These are phyloP conservation scores for Psilanteris sp. DNA, from an alignment of 1,140 invertebrate species.

Conservation along the genomic window DNA sequence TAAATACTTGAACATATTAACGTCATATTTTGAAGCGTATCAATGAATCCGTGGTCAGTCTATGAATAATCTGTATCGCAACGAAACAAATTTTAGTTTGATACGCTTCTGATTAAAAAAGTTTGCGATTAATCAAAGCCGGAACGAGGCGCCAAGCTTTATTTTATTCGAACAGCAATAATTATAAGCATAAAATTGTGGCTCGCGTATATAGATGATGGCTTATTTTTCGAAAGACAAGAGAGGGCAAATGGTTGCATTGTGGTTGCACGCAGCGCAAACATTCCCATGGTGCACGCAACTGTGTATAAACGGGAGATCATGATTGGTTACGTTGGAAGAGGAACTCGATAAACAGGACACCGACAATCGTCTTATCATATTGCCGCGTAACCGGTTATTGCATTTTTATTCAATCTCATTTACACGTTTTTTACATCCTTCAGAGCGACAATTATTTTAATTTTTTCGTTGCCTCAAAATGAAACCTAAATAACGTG, in stretches of 20 bases:
- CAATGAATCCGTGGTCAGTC: no score
- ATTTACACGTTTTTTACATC: slow-evolving; percentile 40
- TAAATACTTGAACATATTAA: no score
- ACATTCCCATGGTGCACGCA: slow-evolving; percentile 72
- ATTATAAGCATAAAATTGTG: no score
- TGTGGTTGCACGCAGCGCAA: slow-evolving; percentile 75
- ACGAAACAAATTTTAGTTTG: no score
- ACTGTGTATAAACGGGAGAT: slow-evolving; percentile 55
- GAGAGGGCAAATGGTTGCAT: slow-evolving; percentile 22
- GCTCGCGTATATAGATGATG: neutral
- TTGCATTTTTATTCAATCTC: slow-evolving; percentile 40
- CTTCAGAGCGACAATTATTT: slow-evolving; percentile 22
- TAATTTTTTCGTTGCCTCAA: slow-evolving; percentile 18
- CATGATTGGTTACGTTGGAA: slow-evolving; percentile 56
- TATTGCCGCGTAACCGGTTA: slow-evolving; percentile 62
- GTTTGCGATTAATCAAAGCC: no score
- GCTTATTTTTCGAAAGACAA: slow-evolving; percentile 26
- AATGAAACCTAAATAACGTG: no score
- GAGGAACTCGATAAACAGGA: slow-evolving; percentile 59
- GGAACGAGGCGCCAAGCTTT: no score
- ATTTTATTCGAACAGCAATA: no score
- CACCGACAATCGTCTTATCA: slow-evolving; percentile 63
- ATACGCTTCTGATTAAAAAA: no score
- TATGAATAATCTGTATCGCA: no score
- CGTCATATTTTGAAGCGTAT: no score